Conservation (phyloP, 1,140 invertebrate species). For the Lepidurus arcticus region DNA sequence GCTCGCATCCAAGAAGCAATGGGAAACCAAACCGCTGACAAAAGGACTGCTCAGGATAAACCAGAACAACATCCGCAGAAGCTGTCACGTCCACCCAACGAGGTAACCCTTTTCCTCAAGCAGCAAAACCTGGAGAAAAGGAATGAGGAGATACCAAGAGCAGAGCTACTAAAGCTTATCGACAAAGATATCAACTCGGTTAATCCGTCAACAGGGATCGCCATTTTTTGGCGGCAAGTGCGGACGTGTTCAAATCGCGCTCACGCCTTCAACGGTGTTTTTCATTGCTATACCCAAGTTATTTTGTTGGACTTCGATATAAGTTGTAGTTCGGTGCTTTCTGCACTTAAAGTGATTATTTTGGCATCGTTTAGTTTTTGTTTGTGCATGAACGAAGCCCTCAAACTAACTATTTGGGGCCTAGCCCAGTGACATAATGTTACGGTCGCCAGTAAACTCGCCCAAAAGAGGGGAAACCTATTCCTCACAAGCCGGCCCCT, state of each 20-base stretch:
- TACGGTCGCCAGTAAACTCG: too few relatives aligned
- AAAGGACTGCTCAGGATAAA: not conserved
- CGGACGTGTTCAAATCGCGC: too few relatives aligned
- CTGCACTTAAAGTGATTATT: too few relatives aligned
- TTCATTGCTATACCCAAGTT: too few relatives aligned
- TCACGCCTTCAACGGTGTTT: too few relatives aligned
- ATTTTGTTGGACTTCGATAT: too few relatives aligned
- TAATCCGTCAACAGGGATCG: not conserved
- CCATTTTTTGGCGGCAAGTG: too few relatives aligned
- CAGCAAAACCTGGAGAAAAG: slow-evolving; percentile 23
- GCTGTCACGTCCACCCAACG: not conserved
- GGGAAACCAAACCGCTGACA: not conserved
- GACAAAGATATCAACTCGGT: slow-evolving; percentile 13
- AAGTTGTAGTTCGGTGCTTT: too few relatives aligned
- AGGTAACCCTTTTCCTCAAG: slow-evolving; percentile 6
- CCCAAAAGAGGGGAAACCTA: too few relatives aligned
- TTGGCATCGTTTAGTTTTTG: too few relatives aligned
- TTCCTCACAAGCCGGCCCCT: too few relatives aligned
- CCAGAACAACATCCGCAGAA: not conserved
- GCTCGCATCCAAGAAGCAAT: not conserved
- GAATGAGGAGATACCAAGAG: slow-evolving; percentile 9
- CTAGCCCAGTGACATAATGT: too few relatives aligned
- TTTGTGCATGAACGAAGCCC: slow-evolving; percentile 79
- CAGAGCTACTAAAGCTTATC: slow-evolving; percentile 16
- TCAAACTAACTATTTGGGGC: slow-evolving; percentile 64